Evolutionary conservation across 2,113 vertebrate genomes (phyloP), one percentile per base, ranked within the genome.

Genomic region (Alectura lathami): DNA sequence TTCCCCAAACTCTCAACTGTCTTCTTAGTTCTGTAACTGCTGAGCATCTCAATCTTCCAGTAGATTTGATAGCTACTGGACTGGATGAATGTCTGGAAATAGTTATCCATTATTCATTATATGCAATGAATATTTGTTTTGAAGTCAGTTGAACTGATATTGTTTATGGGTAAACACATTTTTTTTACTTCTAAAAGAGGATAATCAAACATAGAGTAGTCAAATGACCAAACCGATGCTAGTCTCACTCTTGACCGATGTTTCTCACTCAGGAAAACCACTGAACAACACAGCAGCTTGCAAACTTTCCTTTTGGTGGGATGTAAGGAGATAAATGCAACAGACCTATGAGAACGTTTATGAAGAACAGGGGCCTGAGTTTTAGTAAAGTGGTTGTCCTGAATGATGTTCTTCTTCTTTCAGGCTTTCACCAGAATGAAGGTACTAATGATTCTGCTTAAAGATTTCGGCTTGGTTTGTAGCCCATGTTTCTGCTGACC

Each of bases 101-200:
- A 85, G 30, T 24, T 73, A 83, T 34, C 6, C 34, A 62, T 74
- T 87, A 54, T 84, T 80, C 77, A 76, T 56, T 13, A 67, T 23
- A 93, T 89, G 79, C 56, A 40, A 77, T 34, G 76, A 69, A 53
- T 34, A n/a, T 72, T 79, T 73, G 36, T 86, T 79, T 92, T 72
- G 70, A 91, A 80, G 30, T 29, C 51, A 68, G 67, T 53, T 54
- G 36, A 94, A 91, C 10, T 74, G 89, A 40, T 20, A 18, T 9
- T 75, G 40, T 21, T 75, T 84, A 63, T 26, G 82, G 17, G 34
- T 51, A 68, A 81, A 60, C 34, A 69, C 3, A 27, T 29, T 83
- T 56, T 79, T 43, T 16, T 80, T 88, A 51, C 15, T 74, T 62
- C 30, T 40, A 7, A 27, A 88, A 74, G n/a, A 40, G 3, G 0